These are phyloP conservation scores for Entomobrya proxima DNA, from an alignment of 2,888 invertebrate genomes.

Conservation along the genomic window DNA sequence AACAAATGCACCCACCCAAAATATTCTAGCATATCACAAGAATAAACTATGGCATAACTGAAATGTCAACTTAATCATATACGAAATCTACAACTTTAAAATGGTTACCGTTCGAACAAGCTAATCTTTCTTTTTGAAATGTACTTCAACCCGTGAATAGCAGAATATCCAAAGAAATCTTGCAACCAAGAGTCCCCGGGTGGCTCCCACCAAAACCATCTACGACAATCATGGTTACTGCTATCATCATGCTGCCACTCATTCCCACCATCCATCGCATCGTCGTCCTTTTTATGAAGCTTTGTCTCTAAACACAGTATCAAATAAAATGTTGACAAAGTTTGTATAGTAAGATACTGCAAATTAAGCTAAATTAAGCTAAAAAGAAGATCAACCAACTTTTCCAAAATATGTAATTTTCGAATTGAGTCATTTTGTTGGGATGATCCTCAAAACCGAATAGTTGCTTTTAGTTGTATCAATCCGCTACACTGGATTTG, in stretches of 20 bases:
- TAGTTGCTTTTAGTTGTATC: no score
- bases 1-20: conserved; percentile 51
- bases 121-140: conserved; percentile 41
- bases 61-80: no score
- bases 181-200: conserved; percentile 32
- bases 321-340: neutral
- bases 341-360: no score
- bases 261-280: neutral
- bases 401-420: conserved; percentile 40
- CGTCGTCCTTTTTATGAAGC: neutral
- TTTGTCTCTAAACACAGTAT: neutral
- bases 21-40: conserved; percentile 23
- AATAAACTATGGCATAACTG: neutral
- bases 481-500: no score
- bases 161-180: conserved; percentile 51
- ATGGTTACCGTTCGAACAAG: conserved; percentile 53
- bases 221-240: neutral
- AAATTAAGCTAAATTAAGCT: no score
- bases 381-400: conserved; percentile 1
- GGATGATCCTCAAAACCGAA: no score
- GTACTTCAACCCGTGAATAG: conserved; percentile 60
- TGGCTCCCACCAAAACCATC: conserved; percentile 56
- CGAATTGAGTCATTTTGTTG: conserved; percentile 51
- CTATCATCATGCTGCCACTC: neutral
- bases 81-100: no score